Percentiles rank a stretch among this genome's conserved stretches.
Conservation (phyloP, 2,113 vertebrate species). For the Cololabis saira region DNA sequence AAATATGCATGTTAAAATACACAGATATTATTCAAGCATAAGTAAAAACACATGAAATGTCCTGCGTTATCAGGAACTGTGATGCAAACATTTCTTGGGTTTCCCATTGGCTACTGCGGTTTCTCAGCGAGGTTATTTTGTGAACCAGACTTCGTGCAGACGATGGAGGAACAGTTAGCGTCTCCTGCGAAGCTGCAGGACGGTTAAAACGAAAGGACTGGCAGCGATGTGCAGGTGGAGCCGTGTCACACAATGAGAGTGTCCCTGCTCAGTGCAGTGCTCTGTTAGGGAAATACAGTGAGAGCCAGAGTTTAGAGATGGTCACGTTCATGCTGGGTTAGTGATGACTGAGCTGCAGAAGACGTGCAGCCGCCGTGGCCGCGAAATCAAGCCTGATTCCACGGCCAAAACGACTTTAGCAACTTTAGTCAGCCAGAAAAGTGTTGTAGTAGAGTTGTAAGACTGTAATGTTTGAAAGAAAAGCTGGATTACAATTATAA, state of each 20-base stretch:
- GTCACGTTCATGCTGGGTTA: slow-evolving; percentile 48
- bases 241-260: slow-evolving; percentile 80
- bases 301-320: slow-evolving; percentile 75
- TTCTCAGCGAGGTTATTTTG: slow-evolving; percentile 39
- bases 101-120: slow-evolving; percentile 12
- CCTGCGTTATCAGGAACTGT: not conserved
- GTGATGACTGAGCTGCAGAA: slow-evolving; percentile 25
- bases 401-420: no score
- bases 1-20: slow-evolving; percentile 9
- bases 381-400: not conserved
- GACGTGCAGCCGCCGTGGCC: slow-evolving; percentile 11
- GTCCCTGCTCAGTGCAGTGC: slow-evolving; percentile 80
- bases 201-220: slow-evolving; percentile 42
- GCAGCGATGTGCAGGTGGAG: slow-evolving; percentile 41
- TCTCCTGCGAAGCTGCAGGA: slow-evolving; percentile 54
- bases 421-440: slow-evolving; percentile 16
- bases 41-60: not conserved
- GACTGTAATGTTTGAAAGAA: slow-evolving; percentile 11
- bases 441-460: not conserved
- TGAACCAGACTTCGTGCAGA: slow-evolving; percentile 30
- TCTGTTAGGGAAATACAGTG: slow-evolving; percentile 81
- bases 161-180: slow-evolving; percentile 39
- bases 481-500: not conserved
- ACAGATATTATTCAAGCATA: slow-evolving; percentile 10
- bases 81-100: not conserved